Conservation (phyloP, 2,888 invertebrate genomes). For the Drosophila subsilvestris region DNA sequence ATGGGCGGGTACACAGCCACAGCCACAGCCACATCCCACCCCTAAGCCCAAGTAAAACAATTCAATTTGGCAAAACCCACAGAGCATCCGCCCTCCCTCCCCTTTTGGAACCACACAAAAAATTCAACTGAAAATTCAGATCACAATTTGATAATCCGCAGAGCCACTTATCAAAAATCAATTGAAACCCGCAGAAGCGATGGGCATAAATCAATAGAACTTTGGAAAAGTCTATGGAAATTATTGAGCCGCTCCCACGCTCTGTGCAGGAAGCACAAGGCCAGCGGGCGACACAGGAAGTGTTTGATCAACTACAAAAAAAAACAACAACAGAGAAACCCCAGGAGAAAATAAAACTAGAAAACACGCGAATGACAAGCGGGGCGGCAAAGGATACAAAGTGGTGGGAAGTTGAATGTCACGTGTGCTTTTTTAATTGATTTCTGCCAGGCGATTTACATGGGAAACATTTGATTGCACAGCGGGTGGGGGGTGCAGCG, state of each 20-base stretch:
- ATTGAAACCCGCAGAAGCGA: constrained; percentile 65
- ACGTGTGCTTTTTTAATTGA: constrained; percentile 72
- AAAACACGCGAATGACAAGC: constrained; percentile 29
- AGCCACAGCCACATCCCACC: not conserved
- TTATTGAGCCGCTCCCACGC: constrained; percentile 59
- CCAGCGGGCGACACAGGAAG: constrained; percentile 63
- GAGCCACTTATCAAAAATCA: constrained; percentile 59
- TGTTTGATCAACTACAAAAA: constrained; percentile 44
- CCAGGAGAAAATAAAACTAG: constrained; percentile 5
- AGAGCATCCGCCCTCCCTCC: constrained; percentile 33
- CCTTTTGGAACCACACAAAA: constrained; percentile 3
- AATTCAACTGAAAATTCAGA: constrained; percentile 23
- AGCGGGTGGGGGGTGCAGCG: not conserved
- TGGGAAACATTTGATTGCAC: constrained; percentile 52
- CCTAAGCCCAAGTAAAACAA: constrained; percentile 38
- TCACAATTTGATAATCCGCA: constrained; percentile 52
- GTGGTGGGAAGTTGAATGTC: constrained; percentile 60
- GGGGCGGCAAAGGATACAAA: constrained; percentile 42
- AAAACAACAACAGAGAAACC: constrained; percentile 9
- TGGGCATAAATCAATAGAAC: constrained; percentile 66
- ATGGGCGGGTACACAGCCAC: constrained; percentile 28
- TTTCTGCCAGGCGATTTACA: constrained; percentile 65
- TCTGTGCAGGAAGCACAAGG: constrained; percentile 62
- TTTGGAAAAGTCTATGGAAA: constrained; percentile 44
- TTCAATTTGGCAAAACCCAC: constrained; percentile 62